Conservation (phyloP, 2,797 vertebrate genomes). For the Acanthis flammea region DNA sequence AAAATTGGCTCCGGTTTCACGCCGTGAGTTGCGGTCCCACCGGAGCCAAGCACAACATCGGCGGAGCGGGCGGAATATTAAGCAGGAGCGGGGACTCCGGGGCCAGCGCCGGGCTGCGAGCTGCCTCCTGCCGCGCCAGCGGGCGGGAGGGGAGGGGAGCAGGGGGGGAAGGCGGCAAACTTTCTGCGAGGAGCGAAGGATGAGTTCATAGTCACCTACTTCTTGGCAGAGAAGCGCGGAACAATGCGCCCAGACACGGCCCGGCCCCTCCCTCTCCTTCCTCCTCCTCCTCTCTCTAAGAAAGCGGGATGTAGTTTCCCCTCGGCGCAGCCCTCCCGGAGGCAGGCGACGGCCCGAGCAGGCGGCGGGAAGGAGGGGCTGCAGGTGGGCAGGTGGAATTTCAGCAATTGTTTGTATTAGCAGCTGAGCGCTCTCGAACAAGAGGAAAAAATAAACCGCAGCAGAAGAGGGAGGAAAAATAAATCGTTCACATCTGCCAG, state of each 20-base stretch:
- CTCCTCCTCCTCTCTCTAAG: constrained; percentile 31
- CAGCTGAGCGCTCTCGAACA: constrained; percentile 21
- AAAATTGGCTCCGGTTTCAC: constrained; percentile 84
- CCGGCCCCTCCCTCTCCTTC: neutral
- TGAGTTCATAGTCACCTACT: constrained; percentile 43
- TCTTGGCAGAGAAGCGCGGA: constrained; percentile 24
- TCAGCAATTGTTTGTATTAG: constrained; percentile 12
- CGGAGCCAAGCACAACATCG: constrained; percentile 82
- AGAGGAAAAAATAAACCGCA: constrained; percentile 33
- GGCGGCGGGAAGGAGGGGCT: neutral
- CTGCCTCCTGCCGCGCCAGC: constrained; percentile 46
- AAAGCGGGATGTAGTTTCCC: constrained; percentile 10
- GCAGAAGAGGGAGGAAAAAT: constrained; percentile 33
- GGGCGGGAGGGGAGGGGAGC: neutral
- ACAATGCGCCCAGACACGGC: constrained; percentile 6
- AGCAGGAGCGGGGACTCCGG: constrained; percentile 74
- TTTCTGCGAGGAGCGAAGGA: constrained; percentile 64
- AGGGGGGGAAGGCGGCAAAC: constrained; percentile 47
- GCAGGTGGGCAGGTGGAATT: constrained; percentile 58
- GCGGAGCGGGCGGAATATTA: constrained; percentile 77
- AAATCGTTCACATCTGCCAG: constrained; percentile 34
- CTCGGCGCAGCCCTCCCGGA: neutral
- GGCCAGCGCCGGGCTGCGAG: constrained; percentile 67
- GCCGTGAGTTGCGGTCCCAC: constrained; percentile 83
- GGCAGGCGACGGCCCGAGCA: neutral